These are phyloP conservation scores for Megaceryle alcyon DNA, from an alignment of 2,797 vertebrate species.

Conservation along the genomic window DNA sequence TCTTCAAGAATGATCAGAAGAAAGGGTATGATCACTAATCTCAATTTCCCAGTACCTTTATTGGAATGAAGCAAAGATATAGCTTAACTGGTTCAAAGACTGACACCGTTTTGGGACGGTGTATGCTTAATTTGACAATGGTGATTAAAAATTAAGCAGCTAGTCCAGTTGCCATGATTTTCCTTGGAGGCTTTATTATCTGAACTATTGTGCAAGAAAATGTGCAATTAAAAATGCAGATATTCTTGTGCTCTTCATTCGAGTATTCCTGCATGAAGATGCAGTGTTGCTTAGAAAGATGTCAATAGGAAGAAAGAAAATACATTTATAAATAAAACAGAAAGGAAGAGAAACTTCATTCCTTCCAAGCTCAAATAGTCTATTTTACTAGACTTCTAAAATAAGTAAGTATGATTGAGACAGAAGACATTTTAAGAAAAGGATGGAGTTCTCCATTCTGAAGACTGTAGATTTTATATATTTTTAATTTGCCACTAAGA, in stretches of 20 bases:
- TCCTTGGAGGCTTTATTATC: not conserved
- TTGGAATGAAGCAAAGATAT: not conserved
- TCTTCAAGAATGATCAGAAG: not conserved
- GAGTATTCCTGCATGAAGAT: not conserved
- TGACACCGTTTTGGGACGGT: not conserved
- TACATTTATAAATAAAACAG: not conserved
- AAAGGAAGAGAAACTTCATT: not conserved
- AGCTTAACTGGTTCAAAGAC: not conserved
- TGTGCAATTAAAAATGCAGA: conserved; percentile 26
- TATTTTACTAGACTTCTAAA: not conserved
- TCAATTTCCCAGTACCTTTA: not conserved
- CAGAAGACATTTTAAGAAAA: not conserved
- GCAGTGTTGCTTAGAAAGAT: not conserved
- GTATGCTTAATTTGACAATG: not conserved
- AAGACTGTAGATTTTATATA: not conserved
- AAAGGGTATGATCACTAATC: not conserved
- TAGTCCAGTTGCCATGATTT: not conserved
- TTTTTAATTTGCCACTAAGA: not conserved
- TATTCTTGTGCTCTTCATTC: not conserved
- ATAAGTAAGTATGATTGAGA: not conserved
- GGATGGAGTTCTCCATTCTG: not conserved
- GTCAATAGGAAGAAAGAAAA: not conserved
- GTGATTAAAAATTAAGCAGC: conserved; percentile 40
- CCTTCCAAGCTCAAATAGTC: not conserved
- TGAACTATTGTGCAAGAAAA: not conserved